Base-by-base conservation (phyloP, 2,113 vertebrate species). In the Accipiter cooperii region DNA sequence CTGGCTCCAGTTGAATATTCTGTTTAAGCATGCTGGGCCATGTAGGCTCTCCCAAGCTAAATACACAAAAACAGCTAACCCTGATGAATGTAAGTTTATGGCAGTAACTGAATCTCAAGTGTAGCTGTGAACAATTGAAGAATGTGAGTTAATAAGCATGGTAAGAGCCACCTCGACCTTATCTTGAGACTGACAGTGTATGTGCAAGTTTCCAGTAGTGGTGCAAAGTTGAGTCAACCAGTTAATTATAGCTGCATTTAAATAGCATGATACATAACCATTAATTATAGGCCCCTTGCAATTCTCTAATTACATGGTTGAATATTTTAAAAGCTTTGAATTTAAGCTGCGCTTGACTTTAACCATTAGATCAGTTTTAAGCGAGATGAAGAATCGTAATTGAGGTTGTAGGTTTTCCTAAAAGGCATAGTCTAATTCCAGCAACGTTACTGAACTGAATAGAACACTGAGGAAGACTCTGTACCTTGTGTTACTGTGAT, bases 1-100 rank as follows among this genome's bases (percentile, higher is more conserved):
- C 97, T 98, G 98, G 96, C 97, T 98, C 89, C 31, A 28, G 26
- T 61, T 57, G 89, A 78, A 38, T 66, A 47, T 64, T 95, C 79
- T 85, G 51, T 93, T 70, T 57, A 24, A 78, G 66, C 87, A 4
- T 84, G 84, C 78, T 61, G 80, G 90, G 92, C 95, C 51, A 3
- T 52, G 92, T 2, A 13, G 74, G 52, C 97, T 95, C 89, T 84
- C 95, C 96, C 87, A 87, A 71, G 78, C 63, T 22, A 28, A 87
- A 89, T 66, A 78, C 87, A 84, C 49, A 70, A 33, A 81, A 90
- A 16, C 88, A 96, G 65, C 78, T 26, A 24, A 26, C 36, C 54
- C 75, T 24, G 58, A 25, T 20, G 86, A 46, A 22, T 4, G 1
- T 5, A 18, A 38, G 63, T 26, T 58, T 46, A 29, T 49, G 92